A percentile compares a stretch with the other conserved stretches of the same genome.
phyloP scores from a whole-genome alignment of 2,797 vertebrate species.

The Enteromius thamalakanensis region DNA sequence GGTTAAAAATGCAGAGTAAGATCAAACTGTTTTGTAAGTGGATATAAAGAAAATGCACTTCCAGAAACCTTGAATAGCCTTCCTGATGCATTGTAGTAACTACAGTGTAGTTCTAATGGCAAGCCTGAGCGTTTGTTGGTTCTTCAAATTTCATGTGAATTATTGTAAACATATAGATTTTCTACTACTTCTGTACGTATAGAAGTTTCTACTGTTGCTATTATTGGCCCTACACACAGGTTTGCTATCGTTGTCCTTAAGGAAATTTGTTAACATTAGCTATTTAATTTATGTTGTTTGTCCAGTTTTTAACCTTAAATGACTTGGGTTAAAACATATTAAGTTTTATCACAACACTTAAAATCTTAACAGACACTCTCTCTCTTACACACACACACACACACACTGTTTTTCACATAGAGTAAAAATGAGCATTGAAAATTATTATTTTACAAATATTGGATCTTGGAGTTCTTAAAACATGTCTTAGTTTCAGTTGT shows the following conservation, averaged over 20 bases:
- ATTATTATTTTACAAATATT: not conserved
- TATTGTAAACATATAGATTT: not conserved
- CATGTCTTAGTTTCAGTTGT: not conserved
- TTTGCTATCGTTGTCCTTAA: not conserved
- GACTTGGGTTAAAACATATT: too few relatives aligned
- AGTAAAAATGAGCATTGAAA: too few relatives aligned
- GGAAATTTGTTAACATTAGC: not conserved
- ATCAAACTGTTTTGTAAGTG: too few relatives aligned
- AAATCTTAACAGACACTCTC: too few relatives aligned
- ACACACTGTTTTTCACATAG: too few relatives aligned
- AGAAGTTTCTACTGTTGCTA: not conserved
- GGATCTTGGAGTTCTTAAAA: not conserved
- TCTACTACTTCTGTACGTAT: not conserved
- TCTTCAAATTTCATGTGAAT: not conserved
- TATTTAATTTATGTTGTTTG: not conserved
- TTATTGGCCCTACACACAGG: not conserved
- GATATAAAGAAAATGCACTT: too few relatives aligned
- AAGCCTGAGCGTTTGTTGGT: not conserved
- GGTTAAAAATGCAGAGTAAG: too few relatives aligned
- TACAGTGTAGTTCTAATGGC: not conserved
- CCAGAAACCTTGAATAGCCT: not conserved
- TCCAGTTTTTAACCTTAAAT: too few relatives aligned
- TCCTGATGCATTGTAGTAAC: not conserved
- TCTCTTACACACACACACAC: too few relatives aligned
- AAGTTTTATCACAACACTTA: too few relatives aligned